A percentile compares a stretch with the other conserved stretches of the same genome.
phyloP scores from a whole-genome alignment of 2,113 vertebrate genomes.

The Prolemur simus region DNA sequence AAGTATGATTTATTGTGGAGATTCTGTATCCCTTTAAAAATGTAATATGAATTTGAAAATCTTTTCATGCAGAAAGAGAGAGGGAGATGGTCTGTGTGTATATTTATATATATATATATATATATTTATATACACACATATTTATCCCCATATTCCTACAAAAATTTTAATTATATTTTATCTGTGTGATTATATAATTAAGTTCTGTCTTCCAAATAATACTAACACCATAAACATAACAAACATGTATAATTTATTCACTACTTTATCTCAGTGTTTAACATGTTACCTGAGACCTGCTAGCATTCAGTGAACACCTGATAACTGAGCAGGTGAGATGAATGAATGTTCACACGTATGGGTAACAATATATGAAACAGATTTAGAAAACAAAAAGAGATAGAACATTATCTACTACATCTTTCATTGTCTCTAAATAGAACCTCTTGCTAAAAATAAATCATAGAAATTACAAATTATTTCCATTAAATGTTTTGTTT shows the following conservation, averaged over 20 bases:
- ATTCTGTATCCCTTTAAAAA: not conserved
- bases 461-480: not conserved
- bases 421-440: not conserved
- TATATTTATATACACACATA: not conserved
- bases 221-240: not conserved
- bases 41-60: not conserved
- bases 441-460: not conserved
- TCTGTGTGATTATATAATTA: not conserved
- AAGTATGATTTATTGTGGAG: not conserved
- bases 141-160: not conserved
- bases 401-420: not conserved
- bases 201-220: not conserved
- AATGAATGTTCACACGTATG: not conserved
- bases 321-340: not conserved
- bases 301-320: not conserved
- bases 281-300: not conserved
- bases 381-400: not conserved
- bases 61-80: too few species aligned
- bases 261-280: not conserved
- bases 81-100: too few species aligned
- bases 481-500: not conserved
- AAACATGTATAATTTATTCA: not conserved
- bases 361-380: not conserved
- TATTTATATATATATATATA: not conserved
- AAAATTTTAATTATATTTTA: not conserved